Percentiles rank a stretch among this genome's conserved stretches.
phyloP scores from a whole-genome alignment of 2,113 vertebrate species.

The Pterocles burchelli region DNA sequence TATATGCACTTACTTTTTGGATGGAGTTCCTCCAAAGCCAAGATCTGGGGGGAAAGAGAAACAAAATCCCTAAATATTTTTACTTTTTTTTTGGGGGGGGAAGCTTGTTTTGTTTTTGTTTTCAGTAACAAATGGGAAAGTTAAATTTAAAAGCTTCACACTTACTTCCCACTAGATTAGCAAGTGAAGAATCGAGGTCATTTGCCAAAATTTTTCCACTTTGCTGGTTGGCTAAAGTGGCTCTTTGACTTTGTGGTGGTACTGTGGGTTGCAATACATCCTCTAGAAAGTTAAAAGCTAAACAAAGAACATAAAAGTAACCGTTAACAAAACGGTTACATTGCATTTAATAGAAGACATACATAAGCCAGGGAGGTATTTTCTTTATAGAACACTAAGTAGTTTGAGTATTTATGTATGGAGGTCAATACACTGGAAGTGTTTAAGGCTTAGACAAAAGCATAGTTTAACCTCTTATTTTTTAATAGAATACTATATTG shows the following conservation, averaged over 20 bases:
- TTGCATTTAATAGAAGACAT: background rate
- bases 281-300: conserved; percentile 82
- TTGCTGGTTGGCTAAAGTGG: conserved; percentile 70
- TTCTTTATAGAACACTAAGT: background rate
- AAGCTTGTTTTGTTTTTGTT: background rate
- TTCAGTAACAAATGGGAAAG: background rate
- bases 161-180: conserved; percentile 89
- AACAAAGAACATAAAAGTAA: background rate
- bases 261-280: conserved; percentile 84
- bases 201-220: conserved; percentile 81
- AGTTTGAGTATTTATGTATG: background rate
- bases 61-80: background rate
- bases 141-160: background rate
- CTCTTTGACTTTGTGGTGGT: conserved; percentile 77
- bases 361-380: background rate
- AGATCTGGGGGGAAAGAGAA: conserved; percentile 74
- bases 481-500: background rate
- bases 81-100: rapidly evolving
- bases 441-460: background rate
- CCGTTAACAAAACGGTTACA: background rate
- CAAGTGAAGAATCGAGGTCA: conserved; percentile 87
- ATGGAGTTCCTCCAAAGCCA: conserved; percentile 85
- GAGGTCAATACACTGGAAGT: background rate
- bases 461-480: background rate
- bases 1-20: conserved; percentile 84